Percentiles rank a stretch among this genome's conserved stretches.
Evolutionary conservation across 2,797 vertebrate genomes (phyloP).

Genomic region (Sciaenops ocellatus): DNA sequence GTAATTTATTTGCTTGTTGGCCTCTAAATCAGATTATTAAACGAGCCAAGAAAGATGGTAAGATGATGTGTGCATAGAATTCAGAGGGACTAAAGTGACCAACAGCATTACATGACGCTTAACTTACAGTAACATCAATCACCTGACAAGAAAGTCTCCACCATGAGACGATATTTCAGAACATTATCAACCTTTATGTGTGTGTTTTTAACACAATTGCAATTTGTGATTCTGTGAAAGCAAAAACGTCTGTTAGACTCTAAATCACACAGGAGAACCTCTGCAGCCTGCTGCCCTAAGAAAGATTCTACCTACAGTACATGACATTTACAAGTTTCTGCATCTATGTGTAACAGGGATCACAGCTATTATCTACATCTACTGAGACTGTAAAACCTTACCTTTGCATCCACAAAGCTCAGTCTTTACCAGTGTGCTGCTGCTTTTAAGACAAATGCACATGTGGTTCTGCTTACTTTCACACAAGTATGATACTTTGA

Average conservation of each 20-base stretch:
- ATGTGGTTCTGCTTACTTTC: constrained; percentile 51
- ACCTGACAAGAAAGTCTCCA: neutral
- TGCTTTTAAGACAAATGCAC: constrained; percentile 71
- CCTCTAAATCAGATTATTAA: neutral
- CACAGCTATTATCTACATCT: constrained; percentile 46
- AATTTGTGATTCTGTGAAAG: neutral
- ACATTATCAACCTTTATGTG: neutral
- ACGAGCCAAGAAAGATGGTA: neutral
- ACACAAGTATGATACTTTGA: constrained; percentile 4
- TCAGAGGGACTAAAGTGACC: neutral
- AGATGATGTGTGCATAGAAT: neutral
- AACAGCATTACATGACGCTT: neutral
- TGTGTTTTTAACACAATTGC: neutral
- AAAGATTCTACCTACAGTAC: constrained; percentile 7
- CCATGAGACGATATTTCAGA: neutral
- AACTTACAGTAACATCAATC: neutral
- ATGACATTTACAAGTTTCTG: constrained; percentile 33
- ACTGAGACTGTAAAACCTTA: constrained; percentile 59
- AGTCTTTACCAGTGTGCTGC: constrained; percentile 63
- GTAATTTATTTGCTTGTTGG: neutral
- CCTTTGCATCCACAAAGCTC: constrained; percentile 64
- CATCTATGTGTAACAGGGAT: constrained; percentile 28
- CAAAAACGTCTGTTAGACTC: neutral
- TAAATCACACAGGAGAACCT: neutral
- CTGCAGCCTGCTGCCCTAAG: neutral